Conservation (phyloP, 2,113 vertebrate species). For the Xenus cinereus region DNA sequence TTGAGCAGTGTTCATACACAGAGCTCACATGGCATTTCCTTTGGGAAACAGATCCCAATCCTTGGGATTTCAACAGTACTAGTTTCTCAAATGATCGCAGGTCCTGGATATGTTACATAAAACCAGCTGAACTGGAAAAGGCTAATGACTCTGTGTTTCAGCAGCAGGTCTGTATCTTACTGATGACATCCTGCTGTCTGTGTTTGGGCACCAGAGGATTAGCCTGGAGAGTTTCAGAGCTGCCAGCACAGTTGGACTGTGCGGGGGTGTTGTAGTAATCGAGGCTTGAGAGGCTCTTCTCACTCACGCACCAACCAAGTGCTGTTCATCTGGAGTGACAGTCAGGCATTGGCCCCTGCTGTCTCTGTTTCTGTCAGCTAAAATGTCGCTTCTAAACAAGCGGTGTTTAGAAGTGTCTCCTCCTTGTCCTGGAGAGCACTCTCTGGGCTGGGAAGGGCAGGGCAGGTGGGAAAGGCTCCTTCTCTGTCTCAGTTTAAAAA, state of each 20-base stretch:
- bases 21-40: not conserved
- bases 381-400: not conserved
- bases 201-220: conserved; percentile 30
- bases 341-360: conserved; percentile 12
- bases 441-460: not conserved
- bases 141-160: not conserved
- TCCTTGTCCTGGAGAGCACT: not conserved
- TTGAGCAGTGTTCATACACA: not conserved
- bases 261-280: not conserved
- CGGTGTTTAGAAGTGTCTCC: too few relatives aligned
- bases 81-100: not conserved
- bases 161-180: conserved; percentile 31
- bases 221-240: conserved; percentile 9
- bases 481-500: not conserved
- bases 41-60: not conserved
- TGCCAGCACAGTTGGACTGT: conserved; percentile 39
- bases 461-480: not conserved
- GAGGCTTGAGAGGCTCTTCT: conserved; percentile 19
- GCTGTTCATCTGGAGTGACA: conserved; percentile 52
- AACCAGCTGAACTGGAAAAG: conserved; percentile 49
- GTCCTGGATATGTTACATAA: not conserved
- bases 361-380: conserved; percentile 6
- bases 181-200: conserved; percentile 21
- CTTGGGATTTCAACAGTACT: not conserved
- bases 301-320: not conserved